Conservation (phyloP, 2,888 invertebrate genomes). For the Cordylochernes scorpioides region DNA sequence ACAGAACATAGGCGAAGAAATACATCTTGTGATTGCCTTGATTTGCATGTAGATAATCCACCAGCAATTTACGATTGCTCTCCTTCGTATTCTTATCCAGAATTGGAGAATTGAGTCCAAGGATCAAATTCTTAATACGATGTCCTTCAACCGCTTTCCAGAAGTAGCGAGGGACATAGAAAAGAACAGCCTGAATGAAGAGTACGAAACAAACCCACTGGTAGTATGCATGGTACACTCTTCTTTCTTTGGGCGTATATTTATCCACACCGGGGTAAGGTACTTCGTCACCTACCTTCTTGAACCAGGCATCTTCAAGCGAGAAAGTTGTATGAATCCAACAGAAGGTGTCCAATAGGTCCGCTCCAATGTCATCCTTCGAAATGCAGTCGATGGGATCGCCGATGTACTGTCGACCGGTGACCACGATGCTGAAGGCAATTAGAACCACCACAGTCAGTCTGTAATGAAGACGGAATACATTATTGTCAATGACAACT, state of each 20-base stretch:
- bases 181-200: slow-evolving; percentile 19
- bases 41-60: slow-evolving; percentile 13
- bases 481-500: slow-evolving; percentile 54
- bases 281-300: slow-evolving; percentile 47
- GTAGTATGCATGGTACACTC: slow-evolving; percentile 18
- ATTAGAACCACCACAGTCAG: slow-evolving; percentile 61
- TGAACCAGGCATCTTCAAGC: slow-evolving; percentile 50
- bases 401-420: slow-evolving; percentile 13
- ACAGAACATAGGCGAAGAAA: slow-evolving; percentile 12
- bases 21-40: slow-evolving; percentile 13
- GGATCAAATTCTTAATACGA: slow-evolving; percentile 10
- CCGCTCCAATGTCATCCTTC: slow-evolving; percentile 32
- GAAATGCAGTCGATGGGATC: slow-evolving; percentile 15
- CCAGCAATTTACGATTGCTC: slow-evolving; percentile 11
- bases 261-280: slow-evolving; percentile 52
- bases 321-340: slow-evolving; percentile 88
- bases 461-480: slow-evolving; percentile 76
- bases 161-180: slow-evolving; percentile 15
- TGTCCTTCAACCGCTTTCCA: slow-evolving; percentile 17
- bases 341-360: slow-evolving; percentile 43
- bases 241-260: slow-evolving; percentile 18
- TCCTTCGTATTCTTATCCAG: slow-evolving; percentile 8
- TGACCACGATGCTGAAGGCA: slow-evolving; percentile 25
- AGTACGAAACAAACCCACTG: slow-evolving; percentile 22
- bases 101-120: slow-evolving; percentile 14